Conservation (phyloP, 2,888 invertebrate species). For the Desoria tigrina region DNA sequence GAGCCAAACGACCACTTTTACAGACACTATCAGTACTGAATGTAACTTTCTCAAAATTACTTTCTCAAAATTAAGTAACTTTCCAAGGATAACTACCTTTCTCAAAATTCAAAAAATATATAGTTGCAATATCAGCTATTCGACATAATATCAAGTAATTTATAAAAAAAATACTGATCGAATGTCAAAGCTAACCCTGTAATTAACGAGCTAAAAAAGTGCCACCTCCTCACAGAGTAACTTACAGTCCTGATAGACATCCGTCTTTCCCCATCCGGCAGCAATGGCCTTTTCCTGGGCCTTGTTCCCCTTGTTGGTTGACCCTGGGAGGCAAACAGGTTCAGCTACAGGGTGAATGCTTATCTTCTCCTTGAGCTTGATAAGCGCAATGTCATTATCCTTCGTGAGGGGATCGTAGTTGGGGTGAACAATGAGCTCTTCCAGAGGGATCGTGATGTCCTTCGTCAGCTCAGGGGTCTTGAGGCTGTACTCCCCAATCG, state of each 20-base stretch:
- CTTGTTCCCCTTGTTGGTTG: background rate
- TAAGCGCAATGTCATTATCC: constrained; percentile 38
- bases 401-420: constrained; percentile 29
- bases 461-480: constrained; percentile 19
- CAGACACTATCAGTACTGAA: too few relatives aligned
- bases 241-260: constrained; percentile 20
- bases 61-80: too few relatives aligned
- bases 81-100: too few relatives aligned
- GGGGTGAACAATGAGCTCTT: constrained; percentile 30
- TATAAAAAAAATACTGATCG: too few relatives aligned
- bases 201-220: too few relatives aligned
- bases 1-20: too few relatives aligned
- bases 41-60: too few relatives aligned
- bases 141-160: background rate
- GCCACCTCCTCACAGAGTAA: too few relatives aligned
- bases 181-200: too few relatives aligned
- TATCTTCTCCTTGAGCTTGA: constrained; percentile 21
- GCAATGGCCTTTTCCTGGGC: constrained; percentile 12
- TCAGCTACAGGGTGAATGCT: constrained; percentile 18
- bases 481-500: constrained; percentile 37
- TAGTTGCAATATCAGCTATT: too few relatives aligned
- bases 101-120: constrained; percentile 1
- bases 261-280: constrained; percentile 32
- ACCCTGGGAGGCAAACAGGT: constrained; percentile 37
- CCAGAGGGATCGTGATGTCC: constrained; percentile 18